These are phyloP conservation scores for Lichenostomus cassidix DNA, from an alignment of 2,113 vertebrate species.

Conservation along the genomic window DNA sequence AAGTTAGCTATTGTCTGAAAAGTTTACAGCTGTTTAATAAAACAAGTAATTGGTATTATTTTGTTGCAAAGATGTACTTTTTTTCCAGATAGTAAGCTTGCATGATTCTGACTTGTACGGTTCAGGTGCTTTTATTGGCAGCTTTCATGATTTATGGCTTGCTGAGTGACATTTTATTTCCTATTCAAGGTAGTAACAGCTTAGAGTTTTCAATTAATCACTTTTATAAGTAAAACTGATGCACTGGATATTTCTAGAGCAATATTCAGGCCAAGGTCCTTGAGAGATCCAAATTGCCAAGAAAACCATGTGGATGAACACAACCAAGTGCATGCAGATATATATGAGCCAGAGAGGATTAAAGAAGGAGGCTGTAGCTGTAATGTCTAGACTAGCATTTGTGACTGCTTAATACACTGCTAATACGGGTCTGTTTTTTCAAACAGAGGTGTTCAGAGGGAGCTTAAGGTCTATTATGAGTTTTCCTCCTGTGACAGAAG, in stretches of 20 bases:
- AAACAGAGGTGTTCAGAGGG: slow-evolving; percentile 4
- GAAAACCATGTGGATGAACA: background rate
- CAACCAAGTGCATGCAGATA: background rate
- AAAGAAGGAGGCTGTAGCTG: background rate
- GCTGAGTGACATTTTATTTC: slow-evolving; percentile 32
- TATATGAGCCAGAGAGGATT: background rate
- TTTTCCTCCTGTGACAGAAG: background rate
- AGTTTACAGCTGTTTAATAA: background rate
- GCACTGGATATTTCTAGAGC: background rate
- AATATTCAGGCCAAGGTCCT: background rate
- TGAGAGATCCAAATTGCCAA: background rate
- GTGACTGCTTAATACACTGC: background rate
- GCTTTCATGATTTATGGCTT: background rate
- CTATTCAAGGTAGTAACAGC: slow-evolving; percentile 2
- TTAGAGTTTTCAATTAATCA: slow-evolving; percentile 41
- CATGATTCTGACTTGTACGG: background rate
- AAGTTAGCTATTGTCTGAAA: background rate
- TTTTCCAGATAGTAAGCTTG: background rate
- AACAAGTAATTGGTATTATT: background rate
- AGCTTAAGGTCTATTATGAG: slow-evolving; percentile 23
- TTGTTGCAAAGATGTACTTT: background rate
- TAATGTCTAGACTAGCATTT: slow-evolving; percentile 32
- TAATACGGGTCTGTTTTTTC: background rate
- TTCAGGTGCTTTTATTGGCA: background rate
- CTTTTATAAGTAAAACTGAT: background rate